These are phyloP conservation scores for Mycteria americana DNA, from an alignment of 2,797 vertebrate species.

Conservation along the genomic window DNA sequence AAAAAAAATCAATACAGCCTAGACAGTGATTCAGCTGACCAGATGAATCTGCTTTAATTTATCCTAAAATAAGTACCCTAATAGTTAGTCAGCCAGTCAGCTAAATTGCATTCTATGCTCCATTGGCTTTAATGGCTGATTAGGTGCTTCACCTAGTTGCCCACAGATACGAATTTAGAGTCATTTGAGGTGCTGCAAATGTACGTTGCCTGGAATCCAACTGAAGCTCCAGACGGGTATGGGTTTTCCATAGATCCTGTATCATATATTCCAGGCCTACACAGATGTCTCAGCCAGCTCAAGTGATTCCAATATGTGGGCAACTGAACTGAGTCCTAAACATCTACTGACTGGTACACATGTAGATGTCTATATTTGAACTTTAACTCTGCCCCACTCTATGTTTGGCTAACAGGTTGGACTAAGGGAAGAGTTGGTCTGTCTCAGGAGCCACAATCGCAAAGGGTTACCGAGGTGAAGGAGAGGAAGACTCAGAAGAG, in stretches of 20 bases:
- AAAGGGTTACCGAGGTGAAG: background rate
- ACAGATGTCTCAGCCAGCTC: background rate
- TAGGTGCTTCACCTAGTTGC: background rate
- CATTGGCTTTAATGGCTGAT: background rate
- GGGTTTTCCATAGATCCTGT: background rate
- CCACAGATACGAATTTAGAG: background rate
- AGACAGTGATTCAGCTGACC: background rate
- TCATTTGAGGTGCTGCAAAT: background rate
- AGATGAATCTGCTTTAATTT: background rate
- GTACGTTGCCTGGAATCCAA: background rate
- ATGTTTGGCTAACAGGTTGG: background rate
- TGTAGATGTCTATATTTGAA: background rate
- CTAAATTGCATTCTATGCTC: slow-evolving; percentile 21
- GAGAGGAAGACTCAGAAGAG: background rate
- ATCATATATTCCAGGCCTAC: background rate
- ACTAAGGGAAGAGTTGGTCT: background rate
- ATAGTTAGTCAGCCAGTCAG: background rate
- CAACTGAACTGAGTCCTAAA: background rate
- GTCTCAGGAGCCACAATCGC: background rate
- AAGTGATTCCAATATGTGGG: background rate
- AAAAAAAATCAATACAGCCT: background rate
- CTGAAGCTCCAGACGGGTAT: background rate
- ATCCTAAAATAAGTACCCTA: background rate
- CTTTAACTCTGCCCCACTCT: background rate
- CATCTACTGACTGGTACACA: background rate